phyloP scores from a whole-genome alignment of 1,140 invertebrate species.

The Ctenoplectra terminalis region DNA sequence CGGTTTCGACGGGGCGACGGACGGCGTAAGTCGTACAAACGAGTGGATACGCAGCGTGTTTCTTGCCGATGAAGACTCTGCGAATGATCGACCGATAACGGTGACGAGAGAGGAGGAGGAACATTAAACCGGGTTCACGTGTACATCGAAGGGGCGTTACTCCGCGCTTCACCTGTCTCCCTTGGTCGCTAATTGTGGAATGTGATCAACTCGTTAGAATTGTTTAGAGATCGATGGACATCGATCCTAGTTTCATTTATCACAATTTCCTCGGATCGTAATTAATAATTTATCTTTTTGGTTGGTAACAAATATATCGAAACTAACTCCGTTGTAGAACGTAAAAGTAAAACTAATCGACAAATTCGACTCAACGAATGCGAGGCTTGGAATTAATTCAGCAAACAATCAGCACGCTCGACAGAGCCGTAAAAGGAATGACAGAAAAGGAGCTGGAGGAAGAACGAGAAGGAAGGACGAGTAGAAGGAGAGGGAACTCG shows the following conservation, averaged over 20 bases:
- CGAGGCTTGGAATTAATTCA: conserved; percentile 37
- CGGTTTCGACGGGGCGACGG: background rate
- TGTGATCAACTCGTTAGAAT: conserved; percentile 47
- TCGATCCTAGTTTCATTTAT: background rate
- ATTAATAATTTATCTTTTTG: background rate
- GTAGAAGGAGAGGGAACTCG: conserved; percentile 20
- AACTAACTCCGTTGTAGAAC: background rate
- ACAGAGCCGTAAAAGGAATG: conserved; percentile 24
- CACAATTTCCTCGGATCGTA: background rate
- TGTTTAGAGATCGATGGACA: background rate
- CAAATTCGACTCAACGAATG: background rate
- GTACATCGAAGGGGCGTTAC: conserved; percentile 70
- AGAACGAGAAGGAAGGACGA: conserved; percentile 22
- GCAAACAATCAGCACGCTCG: conserved; percentile 39
- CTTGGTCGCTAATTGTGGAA: conserved; percentile 60
- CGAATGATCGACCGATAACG: conserved; percentile 64
- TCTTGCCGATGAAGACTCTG: conserved; percentile 41
- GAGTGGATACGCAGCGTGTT: background rate
- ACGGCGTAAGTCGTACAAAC: conserved; percentile 22
- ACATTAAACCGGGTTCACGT: conserved; percentile 54
- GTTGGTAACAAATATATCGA: background rate
- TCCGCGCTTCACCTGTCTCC: conserved; percentile 67
- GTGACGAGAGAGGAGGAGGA: conserved; percentile 35
- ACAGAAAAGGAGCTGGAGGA: background rate
- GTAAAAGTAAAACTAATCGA: background rate